Percentiles rank a stretch among this genome's conserved stretches.
Evolutionary conservation across 2,888 invertebrate genomes (phyloP).

Genomic region (Bombylius major): DNA sequence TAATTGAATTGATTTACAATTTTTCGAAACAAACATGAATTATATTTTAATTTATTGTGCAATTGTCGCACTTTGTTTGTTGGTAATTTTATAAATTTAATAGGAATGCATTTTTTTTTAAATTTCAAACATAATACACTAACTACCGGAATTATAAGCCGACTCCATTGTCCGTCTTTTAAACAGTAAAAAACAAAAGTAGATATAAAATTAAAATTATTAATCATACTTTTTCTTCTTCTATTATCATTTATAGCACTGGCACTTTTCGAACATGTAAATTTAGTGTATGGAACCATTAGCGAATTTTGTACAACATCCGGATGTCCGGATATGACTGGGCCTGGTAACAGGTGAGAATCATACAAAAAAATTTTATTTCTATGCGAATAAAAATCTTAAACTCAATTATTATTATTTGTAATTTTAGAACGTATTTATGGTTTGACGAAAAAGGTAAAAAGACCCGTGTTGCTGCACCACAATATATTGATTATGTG

Average conservation of each 20-base stretch:
- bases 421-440: constrained; percentile 68
- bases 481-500: constrained; percentile 97
- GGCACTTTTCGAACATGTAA: constrained; percentile 98
- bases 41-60: too few relatives aligned
- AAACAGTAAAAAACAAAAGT: too few relatives aligned
- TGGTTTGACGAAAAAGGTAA: constrained; percentile 99
- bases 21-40: too few relatives aligned
- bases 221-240: constrained; percentile 7
- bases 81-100: too few relatives aligned
- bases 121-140: too few relatives aligned
- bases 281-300: constrained; percentile 95
- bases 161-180: too few relatives aligned
- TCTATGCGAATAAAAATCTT: too few relatives aligned
- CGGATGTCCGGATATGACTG: constrained; percentile 93
- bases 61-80: too few relatives aligned
- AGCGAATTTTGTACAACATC: constrained; percentile 97
- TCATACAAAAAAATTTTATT: constrained; percentile 2
- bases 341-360: constrained; percentile 78
- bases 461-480: constrained; percentile 92
- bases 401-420: neutral
- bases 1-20: too few relatives aligned
- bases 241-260: constrained; percentile 50
- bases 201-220: too few relatives aligned
- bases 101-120: too few relatives aligned
- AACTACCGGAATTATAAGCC: too few relatives aligned